Percentiles rank a stretch among this genome's conserved stretches.
Conservation (phyloP, 2,797 vertebrate species). For the Acipenser transmontanus region DNA sequence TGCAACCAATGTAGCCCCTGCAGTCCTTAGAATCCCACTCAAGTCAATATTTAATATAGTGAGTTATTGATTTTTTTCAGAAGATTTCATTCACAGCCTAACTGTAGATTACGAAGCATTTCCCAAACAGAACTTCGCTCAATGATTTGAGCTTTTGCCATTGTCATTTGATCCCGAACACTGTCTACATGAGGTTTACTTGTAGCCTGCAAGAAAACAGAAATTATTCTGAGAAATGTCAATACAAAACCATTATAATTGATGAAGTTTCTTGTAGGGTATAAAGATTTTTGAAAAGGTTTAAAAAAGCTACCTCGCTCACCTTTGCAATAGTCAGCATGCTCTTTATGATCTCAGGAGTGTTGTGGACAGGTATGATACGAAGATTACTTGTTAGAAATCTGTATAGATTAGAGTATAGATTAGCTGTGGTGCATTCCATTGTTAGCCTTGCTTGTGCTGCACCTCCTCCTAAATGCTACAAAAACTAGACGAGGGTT, state of each 20-base stretch:
- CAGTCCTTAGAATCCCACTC: no score
- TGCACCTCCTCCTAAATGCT: no score
- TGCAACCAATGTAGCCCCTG: no score
- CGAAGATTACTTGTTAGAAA: constrained; percentile 80
- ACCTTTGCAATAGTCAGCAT: constrained; percentile 88
- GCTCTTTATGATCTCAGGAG: constrained; percentile 65
- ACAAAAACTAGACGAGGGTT: no score
- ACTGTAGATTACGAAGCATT: constrained; percentile 61
- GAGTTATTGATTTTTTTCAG: not conserved
- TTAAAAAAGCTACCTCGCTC: constrained; percentile 25
- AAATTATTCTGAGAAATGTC: constrained; percentile 18
- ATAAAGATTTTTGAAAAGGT: no score
- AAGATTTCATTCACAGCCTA: constrained; percentile 11
- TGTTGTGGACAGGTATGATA: constrained; percentile 75
- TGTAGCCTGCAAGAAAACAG: constrained; percentile 60
- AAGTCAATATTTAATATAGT: no score
- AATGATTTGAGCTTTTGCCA: constrained; percentile 59
- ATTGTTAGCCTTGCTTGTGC: no score
- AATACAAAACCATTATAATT: not conserved
- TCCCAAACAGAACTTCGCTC: constrained; percentile 75
- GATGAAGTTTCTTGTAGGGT: not conserved
- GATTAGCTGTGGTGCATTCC: not conserved
- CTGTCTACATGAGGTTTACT: constrained; percentile 69
- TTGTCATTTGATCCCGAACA: constrained; percentile 63
- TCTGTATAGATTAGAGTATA: constrained; percentile 46